Evolutionary conservation across 2,888 invertebrate genomes (phyloP).

Genomic region (Nezara viridula): DNA sequence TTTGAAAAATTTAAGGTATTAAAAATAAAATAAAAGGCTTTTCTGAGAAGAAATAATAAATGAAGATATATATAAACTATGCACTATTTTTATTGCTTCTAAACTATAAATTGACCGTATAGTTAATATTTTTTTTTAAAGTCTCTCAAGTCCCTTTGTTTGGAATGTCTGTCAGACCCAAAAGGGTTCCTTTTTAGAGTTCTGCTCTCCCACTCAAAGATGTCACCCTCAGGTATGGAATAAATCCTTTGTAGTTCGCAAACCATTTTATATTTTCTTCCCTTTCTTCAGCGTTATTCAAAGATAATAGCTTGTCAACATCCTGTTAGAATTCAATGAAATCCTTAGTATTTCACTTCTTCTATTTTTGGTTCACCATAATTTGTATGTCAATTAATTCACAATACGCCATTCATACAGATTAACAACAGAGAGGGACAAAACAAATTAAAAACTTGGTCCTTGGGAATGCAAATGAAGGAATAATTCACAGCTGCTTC

Average conservation of each 20-base stretch:
- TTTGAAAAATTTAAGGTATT: not conserved
- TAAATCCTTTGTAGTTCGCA: constrained; percentile 19
- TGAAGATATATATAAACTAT: not conserved
- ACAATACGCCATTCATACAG: not conserved
- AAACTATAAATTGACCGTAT: not conserved
- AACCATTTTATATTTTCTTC: not conserved
- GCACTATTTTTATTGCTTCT: not conserved
- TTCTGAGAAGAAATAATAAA: not conserved
- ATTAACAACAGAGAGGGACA: too few relatives aligned
- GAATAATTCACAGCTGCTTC: too few relatives aligned
- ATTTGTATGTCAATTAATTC: not conserved
- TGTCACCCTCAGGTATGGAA: constrained; percentile 14
- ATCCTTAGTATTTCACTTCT: not conserved
- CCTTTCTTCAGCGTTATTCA: not conserved
- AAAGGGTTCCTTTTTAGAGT: constrained; percentile 1
- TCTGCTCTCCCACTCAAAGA: constrained; percentile 12
- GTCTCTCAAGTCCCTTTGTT: not conserved
- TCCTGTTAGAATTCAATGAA: not conserved
- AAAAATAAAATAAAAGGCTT: too few relatives aligned
- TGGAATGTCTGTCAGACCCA: not conserved
- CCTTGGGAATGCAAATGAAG: too few relatives aligned
- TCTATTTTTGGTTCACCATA: not conserved
- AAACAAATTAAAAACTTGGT: too few relatives aligned
- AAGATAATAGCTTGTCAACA: constrained; percentile 26
- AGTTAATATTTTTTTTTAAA: not conserved